phyloP scores from a whole-genome alignment of 2,888 invertebrate genomes.

The Morinoia aosen region DNA sequence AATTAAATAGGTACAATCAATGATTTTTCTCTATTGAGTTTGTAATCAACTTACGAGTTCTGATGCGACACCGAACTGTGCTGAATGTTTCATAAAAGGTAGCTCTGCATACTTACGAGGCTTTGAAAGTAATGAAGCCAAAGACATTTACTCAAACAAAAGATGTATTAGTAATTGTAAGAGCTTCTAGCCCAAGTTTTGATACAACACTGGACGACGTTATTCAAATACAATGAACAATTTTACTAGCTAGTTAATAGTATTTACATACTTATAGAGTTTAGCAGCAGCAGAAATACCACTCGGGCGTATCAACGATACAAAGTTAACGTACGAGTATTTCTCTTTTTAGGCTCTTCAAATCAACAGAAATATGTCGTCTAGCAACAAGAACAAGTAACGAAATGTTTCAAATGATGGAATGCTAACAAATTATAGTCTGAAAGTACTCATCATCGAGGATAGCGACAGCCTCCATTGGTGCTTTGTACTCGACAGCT shows the following conservation, averaged over 20 bases:
- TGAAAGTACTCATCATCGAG: neutral
- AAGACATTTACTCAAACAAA: neutral
- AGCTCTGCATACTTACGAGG: too few relatives aligned
- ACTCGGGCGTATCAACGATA: neutral
- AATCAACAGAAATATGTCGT: too few relatives aligned
- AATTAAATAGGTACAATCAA: too few relatives aligned
- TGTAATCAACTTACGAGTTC: too few relatives aligned
- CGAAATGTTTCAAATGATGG: neutral
- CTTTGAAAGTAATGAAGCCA: too few relatives aligned
- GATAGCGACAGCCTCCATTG: neutral
- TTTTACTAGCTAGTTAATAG: neutral
- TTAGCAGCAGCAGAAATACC: neutral
- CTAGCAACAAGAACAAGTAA: neutral
- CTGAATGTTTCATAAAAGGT: too few relatives aligned
- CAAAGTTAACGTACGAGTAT: neutral
- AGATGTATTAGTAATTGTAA: neutral
- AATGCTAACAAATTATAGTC: neutral
- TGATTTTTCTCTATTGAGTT: too few relatives aligned
- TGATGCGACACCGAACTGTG: too few relatives aligned
- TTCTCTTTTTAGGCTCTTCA: too few relatives aligned
- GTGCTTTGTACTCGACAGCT: neutral
- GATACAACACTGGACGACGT: neutral
- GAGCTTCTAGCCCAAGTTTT: neutral
- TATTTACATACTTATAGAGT: neutral
- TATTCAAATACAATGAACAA: neutral